These are phyloP conservation scores for Bruchidius siliquastri DNA, from an alignment of 2,888 invertebrate species.

Conservation along the genomic window DNA sequence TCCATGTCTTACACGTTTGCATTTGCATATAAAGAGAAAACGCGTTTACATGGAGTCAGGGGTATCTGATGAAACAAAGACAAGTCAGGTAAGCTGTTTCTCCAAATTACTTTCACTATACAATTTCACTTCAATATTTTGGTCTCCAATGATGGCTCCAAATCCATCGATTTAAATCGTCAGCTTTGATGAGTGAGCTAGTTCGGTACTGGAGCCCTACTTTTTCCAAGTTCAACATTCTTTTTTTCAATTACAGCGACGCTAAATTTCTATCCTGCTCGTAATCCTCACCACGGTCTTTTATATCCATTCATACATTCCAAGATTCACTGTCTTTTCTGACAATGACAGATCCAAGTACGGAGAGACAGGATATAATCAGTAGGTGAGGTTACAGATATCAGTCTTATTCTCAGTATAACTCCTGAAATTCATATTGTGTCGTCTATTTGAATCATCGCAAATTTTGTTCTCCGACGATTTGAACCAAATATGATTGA, in stretches of 20 bases:
- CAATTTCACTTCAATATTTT: too few relatives aligned
- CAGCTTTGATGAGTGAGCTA: not conserved
- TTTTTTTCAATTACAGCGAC: not conserved
- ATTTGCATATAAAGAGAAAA: not conserved
- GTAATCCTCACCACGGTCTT: not conserved
- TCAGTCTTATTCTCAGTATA: too few relatives aligned
- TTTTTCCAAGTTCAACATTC: not conserved
- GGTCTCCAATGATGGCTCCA: too few relatives aligned
- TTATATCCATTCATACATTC: not conserved
- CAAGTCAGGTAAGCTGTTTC: not conserved
- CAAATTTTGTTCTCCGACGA: too few relatives aligned
- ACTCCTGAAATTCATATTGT: too few relatives aligned
- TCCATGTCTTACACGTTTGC: not conserved
- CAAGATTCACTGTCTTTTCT: not conserved
- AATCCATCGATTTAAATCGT: too few relatives aligned
- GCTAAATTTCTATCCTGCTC: not conserved
- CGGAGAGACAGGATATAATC: not conserved
- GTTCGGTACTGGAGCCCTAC: not conserved
- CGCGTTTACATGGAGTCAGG: not conserved
- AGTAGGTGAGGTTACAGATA: too few relatives aligned
- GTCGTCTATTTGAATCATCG: too few relatives aligned
- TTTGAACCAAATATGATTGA: too few relatives aligned
- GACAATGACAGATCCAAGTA: not conserved
- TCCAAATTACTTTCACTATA: not conserved
- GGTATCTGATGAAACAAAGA: not conserved